These are phyloP conservation scores for Tricholaema leucomelas DNA, from an alignment of 2,113 vertebrate genomes.

Conservation along the genomic window DNA sequence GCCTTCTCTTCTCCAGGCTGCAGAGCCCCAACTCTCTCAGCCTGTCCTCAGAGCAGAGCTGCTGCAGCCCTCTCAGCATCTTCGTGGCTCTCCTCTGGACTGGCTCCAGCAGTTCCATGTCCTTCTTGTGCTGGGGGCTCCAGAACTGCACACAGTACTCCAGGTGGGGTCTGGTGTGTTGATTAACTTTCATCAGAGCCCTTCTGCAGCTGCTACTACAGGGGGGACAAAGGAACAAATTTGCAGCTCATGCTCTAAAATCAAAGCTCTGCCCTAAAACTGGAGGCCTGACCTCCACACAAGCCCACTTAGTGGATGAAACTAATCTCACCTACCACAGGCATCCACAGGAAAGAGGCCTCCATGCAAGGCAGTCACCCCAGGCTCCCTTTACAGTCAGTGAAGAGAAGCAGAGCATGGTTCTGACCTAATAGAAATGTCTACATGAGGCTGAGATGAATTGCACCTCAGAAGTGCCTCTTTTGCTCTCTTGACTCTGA, in stretches of 20 bases:
- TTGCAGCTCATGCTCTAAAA: not conserved
- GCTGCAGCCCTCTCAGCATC: no score
- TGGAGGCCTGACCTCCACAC: not conserved
- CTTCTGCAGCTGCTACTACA: not conserved
- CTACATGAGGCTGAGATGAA: conserved; percentile 17
- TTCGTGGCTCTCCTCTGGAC: no score
- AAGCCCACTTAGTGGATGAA: not conserved
- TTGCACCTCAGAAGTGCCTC: conserved; percentile 1
- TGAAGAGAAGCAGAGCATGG: conserved; percentile 60
- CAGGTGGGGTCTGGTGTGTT: no score
- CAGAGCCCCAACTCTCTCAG: no score
- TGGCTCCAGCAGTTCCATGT: no score
- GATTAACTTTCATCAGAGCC: not conserved
- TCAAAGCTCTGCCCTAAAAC: not conserved
- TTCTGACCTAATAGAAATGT: conserved; percentile 44
- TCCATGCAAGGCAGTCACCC: not conserved
- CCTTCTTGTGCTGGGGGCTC: no score
- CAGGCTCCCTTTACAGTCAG: conserved; percentile 16
- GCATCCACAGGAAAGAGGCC: not conserved
- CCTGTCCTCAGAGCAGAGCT: no score
- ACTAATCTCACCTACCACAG: not conserved
- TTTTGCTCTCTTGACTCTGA: conserved; percentile 32
- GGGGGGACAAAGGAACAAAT: not conserved
- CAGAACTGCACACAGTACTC: no score
- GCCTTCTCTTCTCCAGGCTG: no score